Conservation (phyloP, 35 echinoderm and acorn worm species). For the Patiria miniata region DNA sequence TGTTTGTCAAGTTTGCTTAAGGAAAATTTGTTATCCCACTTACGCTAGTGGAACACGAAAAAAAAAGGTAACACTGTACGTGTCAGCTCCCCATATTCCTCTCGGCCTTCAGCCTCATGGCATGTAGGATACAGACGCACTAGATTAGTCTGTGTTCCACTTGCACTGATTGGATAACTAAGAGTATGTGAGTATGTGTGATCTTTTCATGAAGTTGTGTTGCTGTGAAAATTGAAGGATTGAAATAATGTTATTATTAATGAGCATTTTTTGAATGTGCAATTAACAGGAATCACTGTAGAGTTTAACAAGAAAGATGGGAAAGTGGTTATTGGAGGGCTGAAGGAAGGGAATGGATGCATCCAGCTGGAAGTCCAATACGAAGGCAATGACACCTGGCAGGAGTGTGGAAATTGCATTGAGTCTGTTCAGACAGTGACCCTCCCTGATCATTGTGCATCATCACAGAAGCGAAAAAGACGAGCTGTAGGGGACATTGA, state of each 20-base stretch:
- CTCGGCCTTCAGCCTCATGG: too few species aligned
- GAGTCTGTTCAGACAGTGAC: background rate
- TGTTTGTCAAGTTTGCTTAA: too few species aligned
- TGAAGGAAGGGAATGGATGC: background rate
- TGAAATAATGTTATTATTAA: background rate
- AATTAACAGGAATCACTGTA: background rate
- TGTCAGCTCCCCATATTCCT: too few species aligned
- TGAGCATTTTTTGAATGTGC: background rate
- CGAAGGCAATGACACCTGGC: background rate
- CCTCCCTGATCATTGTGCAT: background rate
- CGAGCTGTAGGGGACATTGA: background rate
- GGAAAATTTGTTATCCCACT: too few species aligned
- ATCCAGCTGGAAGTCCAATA: background rate
- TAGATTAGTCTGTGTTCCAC: too few species aligned
- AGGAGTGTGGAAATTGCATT: background rate
- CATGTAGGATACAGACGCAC: too few species aligned
- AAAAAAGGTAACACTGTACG: too few species aligned
- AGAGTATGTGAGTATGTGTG: too few species aligned
- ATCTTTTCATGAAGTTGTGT: too few species aligned
- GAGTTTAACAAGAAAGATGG: background rate
- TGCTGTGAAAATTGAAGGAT: background rate
- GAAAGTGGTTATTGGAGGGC: background rate
- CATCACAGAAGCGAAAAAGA: background rate
- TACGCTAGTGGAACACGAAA: too few species aligned
- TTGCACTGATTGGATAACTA: too few species aligned